Conservation (phyloP, 2,888 invertebrate species). For the Epirrhoe alternata region DNA sequence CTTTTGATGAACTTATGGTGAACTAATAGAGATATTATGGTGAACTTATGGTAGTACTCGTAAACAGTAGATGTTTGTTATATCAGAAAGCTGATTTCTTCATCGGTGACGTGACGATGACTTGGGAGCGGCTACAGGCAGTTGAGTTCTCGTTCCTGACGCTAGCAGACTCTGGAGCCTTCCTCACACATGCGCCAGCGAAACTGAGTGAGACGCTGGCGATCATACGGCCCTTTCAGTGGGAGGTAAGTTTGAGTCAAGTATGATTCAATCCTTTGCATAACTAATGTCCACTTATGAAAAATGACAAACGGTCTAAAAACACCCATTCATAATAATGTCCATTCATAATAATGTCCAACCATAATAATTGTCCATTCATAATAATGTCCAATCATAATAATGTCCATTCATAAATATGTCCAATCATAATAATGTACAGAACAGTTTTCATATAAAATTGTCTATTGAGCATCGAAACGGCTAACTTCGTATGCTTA, state of each 20-base stretch:
- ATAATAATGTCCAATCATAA: too few relatives aligned
- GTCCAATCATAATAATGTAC: too few relatives aligned
- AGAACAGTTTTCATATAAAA: too few relatives aligned
- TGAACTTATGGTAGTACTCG: not conserved
- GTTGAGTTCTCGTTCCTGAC: slow-evolving; percentile 92
- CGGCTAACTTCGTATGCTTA: too few relatives aligned
- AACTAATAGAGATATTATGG: not conserved
- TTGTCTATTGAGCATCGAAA: too few relatives aligned
- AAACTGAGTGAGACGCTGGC: slow-evolving; percentile 90
- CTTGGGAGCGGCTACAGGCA: slow-evolving; percentile 88
- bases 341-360: too few relatives aligned
- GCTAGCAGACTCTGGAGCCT: slow-evolving; percentile 90
- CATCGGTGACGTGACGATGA: slow-evolving; percentile 90
- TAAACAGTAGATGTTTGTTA: not conserved
- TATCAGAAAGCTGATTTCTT: slow-evolving; percentile 88
- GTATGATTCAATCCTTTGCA: too few relatives aligned
- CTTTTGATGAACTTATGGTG: not conserved
- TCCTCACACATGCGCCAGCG: slow-evolving; percentile 90
- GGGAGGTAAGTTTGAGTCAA: slow-evolving; percentile 79
- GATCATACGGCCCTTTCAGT: slow-evolving; percentile 89
- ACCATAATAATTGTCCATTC: too few relatives aligned
- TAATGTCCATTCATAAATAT: too few relatives aligned
- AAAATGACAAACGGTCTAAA: too few relatives aligned
- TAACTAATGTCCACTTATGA: too few relatives aligned
- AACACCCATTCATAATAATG: too few relatives aligned